Base-by-base conservation (phyloP, 2,888 invertebrate genomes). In the Pterobdella sp. region DNA sequence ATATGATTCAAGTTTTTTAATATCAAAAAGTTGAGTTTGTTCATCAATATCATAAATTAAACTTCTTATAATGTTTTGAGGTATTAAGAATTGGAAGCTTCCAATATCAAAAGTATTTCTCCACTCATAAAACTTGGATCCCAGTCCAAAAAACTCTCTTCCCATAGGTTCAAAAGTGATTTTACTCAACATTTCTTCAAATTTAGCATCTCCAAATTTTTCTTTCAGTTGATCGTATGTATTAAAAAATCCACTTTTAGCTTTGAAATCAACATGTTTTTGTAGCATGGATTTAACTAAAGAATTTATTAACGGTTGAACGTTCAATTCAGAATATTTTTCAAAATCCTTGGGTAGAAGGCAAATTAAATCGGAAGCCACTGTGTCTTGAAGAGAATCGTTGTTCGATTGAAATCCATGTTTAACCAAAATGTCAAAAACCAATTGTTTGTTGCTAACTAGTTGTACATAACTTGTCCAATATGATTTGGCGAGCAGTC, bases 341-440 rank as follows among this genome's bases (percentile, higher is more conserved):
- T 22, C n/a, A 26, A 56, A 56, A 56, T 56, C 60, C 4, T 22
- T n/a, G 4, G 60, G 60, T 26, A 56, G 7, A 26, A 56, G n/a
- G n/a, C 14, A 56, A 56, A 56, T 4, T 4, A 56, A 26, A 14
- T 56, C n/a, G 3, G 60, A 56, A 22, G 60, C 60, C n/a, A 56
- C 60, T 3, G 60, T 56, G n/a, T 3, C 26, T 56, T 49, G 26
- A 7, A 69, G n/a, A 18, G 31, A 52, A 22, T 26, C 31, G n/a
- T 29, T 49, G 22, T n/a, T 26, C 22, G 69, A 69, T 31, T 69
- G 26, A 29, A 69, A 26, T 0, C 69, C 69, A 52, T 69, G 52
- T 31, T 29, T 18, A 22, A 52, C 52, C 22, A 69, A 32, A 31
- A 32, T 22, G 34, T 69, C 69, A 22, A 69, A 1, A 26, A 69